Conservation (phyloP, 2,113 vertebrate genomes). For the Egretta garzetta region DNA sequence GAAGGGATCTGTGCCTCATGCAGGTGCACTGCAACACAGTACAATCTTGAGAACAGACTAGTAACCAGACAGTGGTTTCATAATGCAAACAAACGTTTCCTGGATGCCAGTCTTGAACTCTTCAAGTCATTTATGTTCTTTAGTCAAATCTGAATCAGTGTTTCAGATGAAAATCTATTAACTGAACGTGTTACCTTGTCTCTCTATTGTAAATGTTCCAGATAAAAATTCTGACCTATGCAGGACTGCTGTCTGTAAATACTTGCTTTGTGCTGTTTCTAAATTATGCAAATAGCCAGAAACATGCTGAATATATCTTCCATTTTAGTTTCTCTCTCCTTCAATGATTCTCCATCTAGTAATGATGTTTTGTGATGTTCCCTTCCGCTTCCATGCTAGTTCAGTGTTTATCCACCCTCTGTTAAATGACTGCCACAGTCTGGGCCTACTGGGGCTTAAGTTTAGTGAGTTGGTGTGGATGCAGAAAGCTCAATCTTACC, state of each 20-base stretch:
- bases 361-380: not conserved
- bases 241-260: slow-evolving; percentile 14
- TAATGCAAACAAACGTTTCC: slow-evolving; percentile 50
- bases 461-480: not conserved
- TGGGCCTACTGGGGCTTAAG: not conserved
- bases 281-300: slow-evolving; percentile 32
- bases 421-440: not conserved
- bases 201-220: not conserved
- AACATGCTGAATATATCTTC: not conserved
- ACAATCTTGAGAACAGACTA: not conserved
- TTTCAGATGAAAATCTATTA: not conserved
- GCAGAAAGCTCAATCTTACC: not conserved
- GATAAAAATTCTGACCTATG: not conserved
- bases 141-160: not conserved
- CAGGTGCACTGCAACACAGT: slow-evolving; percentile 23
- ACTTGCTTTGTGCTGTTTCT: slow-evolving; percentile 32
- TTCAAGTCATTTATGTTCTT: slow-evolving; percentile 34
- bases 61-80: slow-evolving; percentile 50
- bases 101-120: slow-evolving; percentile 29
- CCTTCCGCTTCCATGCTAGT: not conserved
- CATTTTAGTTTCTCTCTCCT: not conserved
- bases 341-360: not conserved
- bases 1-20: not conserved
- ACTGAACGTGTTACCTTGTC: not conserved
- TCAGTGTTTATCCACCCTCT: not conserved